Evolutionary conservation across 2,888 invertebrate species (phyloP).

Genomic region (Xiphydria camelus): DNA sequence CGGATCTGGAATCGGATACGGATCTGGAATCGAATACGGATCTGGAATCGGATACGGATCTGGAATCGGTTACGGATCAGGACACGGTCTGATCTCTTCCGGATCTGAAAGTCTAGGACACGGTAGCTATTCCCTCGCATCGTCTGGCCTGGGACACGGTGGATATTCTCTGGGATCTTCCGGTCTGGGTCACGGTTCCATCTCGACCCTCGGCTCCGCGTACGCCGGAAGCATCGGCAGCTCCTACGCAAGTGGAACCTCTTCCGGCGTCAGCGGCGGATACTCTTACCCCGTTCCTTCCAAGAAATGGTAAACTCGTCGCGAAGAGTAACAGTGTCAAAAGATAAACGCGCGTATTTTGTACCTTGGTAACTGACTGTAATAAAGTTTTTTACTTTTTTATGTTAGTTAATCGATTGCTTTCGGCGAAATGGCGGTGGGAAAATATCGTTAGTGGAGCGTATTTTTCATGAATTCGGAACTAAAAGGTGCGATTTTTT

Average conservation of each 20-base stretch:
- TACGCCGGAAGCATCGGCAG: background rate
- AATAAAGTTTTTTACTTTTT: conserved; percentile 1
- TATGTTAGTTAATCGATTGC: no score
- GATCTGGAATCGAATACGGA: background rate
- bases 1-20: background rate
- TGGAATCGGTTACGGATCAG: background rate
- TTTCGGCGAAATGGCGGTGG: no score
- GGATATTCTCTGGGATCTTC: background rate
- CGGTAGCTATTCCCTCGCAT: background rate
- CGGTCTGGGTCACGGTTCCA: background rate
- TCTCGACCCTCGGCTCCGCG: background rate
- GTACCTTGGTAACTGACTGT: background rate
- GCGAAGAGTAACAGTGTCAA: background rate
- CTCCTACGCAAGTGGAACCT: background rate
- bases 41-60: background rate
- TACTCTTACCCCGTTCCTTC: conserved; percentile 31
- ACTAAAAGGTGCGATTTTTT: no score
- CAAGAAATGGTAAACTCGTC: conserved; percentile 19
- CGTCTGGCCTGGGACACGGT: no score
- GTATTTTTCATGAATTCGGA: no score
- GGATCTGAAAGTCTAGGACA: background rate
- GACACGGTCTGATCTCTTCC: background rate
- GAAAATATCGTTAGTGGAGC: no score
- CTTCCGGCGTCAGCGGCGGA: conserved; percentile 14
- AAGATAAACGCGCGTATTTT: background rate